Evolutionary conservation across 64 coral and sea anemone genomes (phyloP).

Genomic region (Exaiptasia diaphana): DNA sequence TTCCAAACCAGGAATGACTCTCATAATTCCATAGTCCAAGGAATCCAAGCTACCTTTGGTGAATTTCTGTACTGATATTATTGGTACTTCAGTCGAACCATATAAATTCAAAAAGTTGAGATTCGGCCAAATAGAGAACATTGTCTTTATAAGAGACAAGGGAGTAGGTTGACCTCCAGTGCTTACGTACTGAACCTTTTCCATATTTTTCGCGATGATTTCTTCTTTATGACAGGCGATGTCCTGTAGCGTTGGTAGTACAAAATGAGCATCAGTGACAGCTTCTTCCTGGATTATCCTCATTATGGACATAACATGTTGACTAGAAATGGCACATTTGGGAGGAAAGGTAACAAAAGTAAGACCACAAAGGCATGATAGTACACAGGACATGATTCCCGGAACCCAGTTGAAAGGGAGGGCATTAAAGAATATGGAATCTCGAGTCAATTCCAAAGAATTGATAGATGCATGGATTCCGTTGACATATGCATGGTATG

Average conservation of each 20-base stretch:
- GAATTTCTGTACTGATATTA: not conserved
- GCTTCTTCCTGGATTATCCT: constrained; percentile 1
- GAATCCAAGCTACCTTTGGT: not conserved
- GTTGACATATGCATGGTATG: not conserved
- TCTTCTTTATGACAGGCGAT: not conserved
- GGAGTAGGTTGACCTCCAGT: not conserved
- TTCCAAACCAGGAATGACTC: constrained; percentile 29
- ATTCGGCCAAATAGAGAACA: not conserved
- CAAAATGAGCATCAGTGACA: not conserved
- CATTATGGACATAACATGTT: not conserved
- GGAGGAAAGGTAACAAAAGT: not conserved
- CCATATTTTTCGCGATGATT: not conserved
- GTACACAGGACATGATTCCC: not conserved
- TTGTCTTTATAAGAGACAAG: not conserved
- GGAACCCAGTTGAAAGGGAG: constrained; percentile 1
- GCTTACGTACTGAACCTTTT: not conserved
- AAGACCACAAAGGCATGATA: not conserved
- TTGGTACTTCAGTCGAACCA: not conserved
- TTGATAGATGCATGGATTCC: not conserved
- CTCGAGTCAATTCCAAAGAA: not conserved
- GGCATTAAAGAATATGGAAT: not conserved
- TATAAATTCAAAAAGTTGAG: not conserved
- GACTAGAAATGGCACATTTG: not conserved
- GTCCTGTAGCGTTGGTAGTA: not conserved
- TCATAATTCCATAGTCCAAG: constrained; percentile 7